phyloP scores from a whole-genome alignment of 2,113 vertebrate species.

The Alligator sinensis region DNA sequence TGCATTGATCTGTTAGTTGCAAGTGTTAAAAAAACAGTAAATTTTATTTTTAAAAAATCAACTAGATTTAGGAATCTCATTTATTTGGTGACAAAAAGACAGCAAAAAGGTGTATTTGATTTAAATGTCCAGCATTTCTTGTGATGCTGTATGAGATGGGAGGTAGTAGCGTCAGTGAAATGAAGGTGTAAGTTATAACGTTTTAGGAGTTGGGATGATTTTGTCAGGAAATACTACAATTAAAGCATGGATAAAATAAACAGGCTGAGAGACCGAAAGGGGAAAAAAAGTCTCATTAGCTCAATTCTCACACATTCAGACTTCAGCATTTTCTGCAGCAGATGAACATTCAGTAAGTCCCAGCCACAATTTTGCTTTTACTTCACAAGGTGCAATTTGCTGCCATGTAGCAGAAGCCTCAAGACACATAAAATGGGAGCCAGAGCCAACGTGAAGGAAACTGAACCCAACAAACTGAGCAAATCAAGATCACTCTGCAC shows the following conservation, averaged over 20 bases:
- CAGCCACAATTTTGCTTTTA: constrained; percentile 60
- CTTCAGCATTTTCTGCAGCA: constrained; percentile 65
- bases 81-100: constrained; percentile 46
- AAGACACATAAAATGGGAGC: constrained; percentile 22
- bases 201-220: constrained; percentile 18
- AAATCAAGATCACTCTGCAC: constrained; percentile 56
- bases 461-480: constrained; percentile 67
- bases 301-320: constrained; percentile 56
- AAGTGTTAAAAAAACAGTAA: constrained; percentile 77
- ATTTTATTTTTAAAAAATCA: constrained; percentile 72
- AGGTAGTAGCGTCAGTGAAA: constrained; percentile 6
- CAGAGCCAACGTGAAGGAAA: constrained; percentile 55
- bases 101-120: constrained; percentile 32
- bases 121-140: constrained; percentile 9
- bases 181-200: background rate
- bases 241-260: constrained; percentile 49
- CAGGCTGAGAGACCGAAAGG: constrained; percentile 17
- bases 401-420: constrained; percentile 49
- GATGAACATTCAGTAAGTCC: constrained; percentile 51
- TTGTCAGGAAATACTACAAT: constrained; percentile 35
- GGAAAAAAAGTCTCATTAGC: constrained; percentile 35
- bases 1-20: constrained; percentile 77
- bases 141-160: background rate
- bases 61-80: constrained; percentile 22
- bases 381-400: constrained; percentile 33